Evolutionary conservation across 2,113 vertebrate genomes (phyloP), one percentile per base, ranked within the genome.

Genomic region (Nematolebias whitei): DNA sequence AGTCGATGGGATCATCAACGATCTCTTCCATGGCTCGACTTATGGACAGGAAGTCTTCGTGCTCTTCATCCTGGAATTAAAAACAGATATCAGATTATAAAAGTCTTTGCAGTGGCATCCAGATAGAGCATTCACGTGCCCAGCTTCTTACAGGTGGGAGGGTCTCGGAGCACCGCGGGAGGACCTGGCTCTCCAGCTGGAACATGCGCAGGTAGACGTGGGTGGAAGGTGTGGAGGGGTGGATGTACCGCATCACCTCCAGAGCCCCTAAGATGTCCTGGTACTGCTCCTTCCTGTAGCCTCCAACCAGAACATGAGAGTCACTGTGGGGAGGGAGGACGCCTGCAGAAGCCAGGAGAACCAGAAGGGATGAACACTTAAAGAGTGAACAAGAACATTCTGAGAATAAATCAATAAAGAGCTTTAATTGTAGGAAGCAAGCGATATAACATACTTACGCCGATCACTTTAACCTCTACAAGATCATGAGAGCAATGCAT

Each of bases 1-100:
- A 97, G 82, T 98, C 96, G 0, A 97, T 82, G 0, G 91, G 90
- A 59, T 97, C 95, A 16, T 98, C 95, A 13, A 95, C 94, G 68
- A 99, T 96, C 76, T 99, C 96, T 65, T 96, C 95, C 96, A 98
- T 96, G 32, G 96, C 94, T 83, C 91, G 92, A 11, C 93, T 93
- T 80, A 98, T 93, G 58, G 95, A 93, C 63, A 98, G 92, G 75
- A 99, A 99, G 59, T 94, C 92, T 81, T 96, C 92, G 76, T 97
- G 93, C 63, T 96, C 94, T 2, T 94, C 87, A 29, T 94, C 93
- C 98, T 99, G 80, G 26, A 82, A 16, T 70, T 26, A 68, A 48
- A 51, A 60, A 8, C 10, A 47, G 1, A 5, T 5, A 19, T 5
- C 0, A 68, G 18, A 52, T 19, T 1, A 29, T 29, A 23, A 11